phyloP scores from a whole-genome alignment of 2,888 invertebrate species.

The Andrena praecox region DNA sequence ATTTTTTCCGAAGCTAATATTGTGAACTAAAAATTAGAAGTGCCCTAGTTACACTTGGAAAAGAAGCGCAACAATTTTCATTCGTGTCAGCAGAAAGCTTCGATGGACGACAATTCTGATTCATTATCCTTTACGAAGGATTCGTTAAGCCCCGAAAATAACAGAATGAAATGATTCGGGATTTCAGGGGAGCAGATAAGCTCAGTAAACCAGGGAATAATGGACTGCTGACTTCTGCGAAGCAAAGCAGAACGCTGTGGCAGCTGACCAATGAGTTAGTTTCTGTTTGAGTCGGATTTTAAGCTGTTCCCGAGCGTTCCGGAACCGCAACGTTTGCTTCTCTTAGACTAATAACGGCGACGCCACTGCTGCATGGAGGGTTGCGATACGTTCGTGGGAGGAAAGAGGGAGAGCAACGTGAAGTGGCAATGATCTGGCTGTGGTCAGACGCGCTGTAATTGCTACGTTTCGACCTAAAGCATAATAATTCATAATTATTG shows the following conservation, averaged over 20 bases:
- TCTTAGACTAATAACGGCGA: slow-evolving; percentile 5
- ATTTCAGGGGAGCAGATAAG: background rate
- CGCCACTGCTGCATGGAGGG: background rate
- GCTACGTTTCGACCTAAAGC: too few relatives aligned
- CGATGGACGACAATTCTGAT: background rate
- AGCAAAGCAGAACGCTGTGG: slow-evolving; percentile 33
- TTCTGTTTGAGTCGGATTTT: slow-evolving; percentile 7
- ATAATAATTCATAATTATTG: too few relatives aligned
- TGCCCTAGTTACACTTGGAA: background rate
- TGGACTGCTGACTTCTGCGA: slow-evolving; percentile 12
- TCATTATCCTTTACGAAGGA: background rate
- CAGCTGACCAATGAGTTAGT: slow-evolving; percentile 35
- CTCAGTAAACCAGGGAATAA: slow-evolving; percentile 9
- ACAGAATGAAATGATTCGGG: background rate
- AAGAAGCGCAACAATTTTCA: background rate
- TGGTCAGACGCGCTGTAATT: background rate
- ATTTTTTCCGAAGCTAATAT: too few relatives aligned
- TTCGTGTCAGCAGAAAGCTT: background rate
- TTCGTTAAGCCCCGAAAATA: background rate
- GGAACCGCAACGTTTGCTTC: background rate
- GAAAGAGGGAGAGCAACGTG: background rate
- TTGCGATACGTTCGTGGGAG: background rate
- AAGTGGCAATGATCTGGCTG: background rate
- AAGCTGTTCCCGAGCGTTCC: slow-evolving; percentile 1
- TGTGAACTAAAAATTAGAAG: too few relatives aligned